Base-by-base conservation (phyloP, 2,888 invertebrate species). In the Epinotia bilunana region DNA sequence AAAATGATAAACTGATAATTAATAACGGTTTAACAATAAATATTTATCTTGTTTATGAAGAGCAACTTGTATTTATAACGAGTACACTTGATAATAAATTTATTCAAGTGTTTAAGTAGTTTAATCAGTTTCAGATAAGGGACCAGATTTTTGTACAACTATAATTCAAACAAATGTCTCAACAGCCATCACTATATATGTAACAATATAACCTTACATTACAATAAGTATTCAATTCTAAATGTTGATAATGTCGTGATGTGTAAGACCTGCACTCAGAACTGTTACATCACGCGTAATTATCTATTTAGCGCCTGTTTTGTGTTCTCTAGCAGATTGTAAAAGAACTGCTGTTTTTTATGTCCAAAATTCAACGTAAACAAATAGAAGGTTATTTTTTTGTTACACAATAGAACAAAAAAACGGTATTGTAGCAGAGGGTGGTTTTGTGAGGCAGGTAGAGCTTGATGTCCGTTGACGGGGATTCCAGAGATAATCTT, bases 401-500 rank as follows among this genome's bases (percentile, higher is more conserved):
- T 53, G 71, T 55, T 39, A 63, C 16, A 62, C 55, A 39, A 55
- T 62, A 39, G 63, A 49, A 58, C 53, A 33, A 61, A 57, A 61
- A 33, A 60, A 58, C 43, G 11, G n/a, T 16, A 20, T 18, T 58
- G 23, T 65, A 71, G 60, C 87, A 86, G 88, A 87, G 86, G 88
- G 84, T 62, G 64, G 60, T 63, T 65, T n/a, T 28, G 57, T 55
- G 72, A 46, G 43, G 81, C 88, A 87, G 88, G 87, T 89, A 88
- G 82, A 86, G 84, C 73, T 80, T 84, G 86, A 87, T 87, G 82
- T 83, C 80, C 83, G 81, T 81, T 83, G 85, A 87, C 86, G 85
- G 83, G 81, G 79, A 82, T 83, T 84, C 84, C 82, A 83, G 83
- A 83, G 85, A 86, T 88, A 84, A 89, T 87, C 86, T 84, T 82